A percentile compares a stretch with the other conserved stretches of the same genome.
Evolutionary conservation across 2,113 vertebrate genomes (phyloP).

Genomic region (Rhadina sibilatrix): DNA sequence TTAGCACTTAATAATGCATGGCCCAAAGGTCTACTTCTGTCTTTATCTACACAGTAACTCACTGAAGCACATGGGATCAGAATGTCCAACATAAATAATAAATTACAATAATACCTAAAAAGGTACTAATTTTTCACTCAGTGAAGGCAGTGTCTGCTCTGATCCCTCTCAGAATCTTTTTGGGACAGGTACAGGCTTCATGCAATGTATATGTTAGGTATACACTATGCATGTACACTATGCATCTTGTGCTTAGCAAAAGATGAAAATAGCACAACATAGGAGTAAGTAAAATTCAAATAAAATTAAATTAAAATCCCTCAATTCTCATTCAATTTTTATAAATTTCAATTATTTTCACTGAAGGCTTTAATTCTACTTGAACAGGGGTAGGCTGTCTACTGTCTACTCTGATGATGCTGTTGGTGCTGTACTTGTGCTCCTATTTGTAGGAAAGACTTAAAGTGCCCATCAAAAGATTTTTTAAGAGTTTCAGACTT

Average conservation of each 20-base stretch:
- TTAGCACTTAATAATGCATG: not conserved
- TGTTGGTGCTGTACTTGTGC: not conserved
- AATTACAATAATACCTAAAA: not conserved
- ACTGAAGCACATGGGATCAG: not conserved
- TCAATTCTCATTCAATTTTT: not conserved
- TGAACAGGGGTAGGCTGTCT: not conserved
- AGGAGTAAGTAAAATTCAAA: not conserved
- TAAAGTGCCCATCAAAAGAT: not conserved
- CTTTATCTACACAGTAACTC: not conserved
- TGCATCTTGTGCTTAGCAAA: not conserved
- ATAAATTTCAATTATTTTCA: not conserved
- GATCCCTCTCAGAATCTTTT: not conserved
- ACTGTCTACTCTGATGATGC: not conserved
- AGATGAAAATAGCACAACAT: not conserved
- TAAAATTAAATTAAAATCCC: not conserved
- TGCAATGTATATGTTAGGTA: rapidly evolving
- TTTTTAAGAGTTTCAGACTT: not conserved
- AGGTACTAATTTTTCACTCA: not conserved
- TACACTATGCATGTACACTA: rapidly evolving
- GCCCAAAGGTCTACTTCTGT: not conserved
- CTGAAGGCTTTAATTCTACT: not conserved
- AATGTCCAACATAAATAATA: not conserved
- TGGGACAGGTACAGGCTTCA: not conserved
- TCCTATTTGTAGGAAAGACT: not conserved
- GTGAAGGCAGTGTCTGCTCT: not conserved